Base-by-base conservation (phyloP, 2,113 vertebrate genomes). In the Gyps fulvus region DNA sequence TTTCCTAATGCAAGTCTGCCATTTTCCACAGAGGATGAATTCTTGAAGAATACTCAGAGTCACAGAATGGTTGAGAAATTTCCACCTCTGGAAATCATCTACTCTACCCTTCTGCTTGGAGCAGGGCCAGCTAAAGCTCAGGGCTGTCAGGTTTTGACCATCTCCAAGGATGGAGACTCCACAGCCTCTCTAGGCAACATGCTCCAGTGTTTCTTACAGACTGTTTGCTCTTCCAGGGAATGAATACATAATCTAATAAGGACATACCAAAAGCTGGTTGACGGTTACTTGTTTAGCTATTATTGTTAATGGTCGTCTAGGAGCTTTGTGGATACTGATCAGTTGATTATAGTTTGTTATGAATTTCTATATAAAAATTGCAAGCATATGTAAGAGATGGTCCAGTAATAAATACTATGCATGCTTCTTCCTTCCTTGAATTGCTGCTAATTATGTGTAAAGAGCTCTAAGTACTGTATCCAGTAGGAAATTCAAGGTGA, bases 131-230 rank as follows among this genome's bases (percentile, higher is more conserved):
- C 3, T 54, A 32, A 31, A 91, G 23, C 54, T 52, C 52, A 77
- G 38, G 50, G 50, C 32, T 79, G 9, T 40, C 1, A 2, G n/a
- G 13, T 45, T 72, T 70, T 80, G 65, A 74, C 42, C 12, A 36
- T 57, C 45, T 65, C 25, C 31, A 61, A 25, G 15, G 36, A 58
- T 9, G 15, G 36, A 78, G 15, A 42, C 7, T 49, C 22, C 42
- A 36, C 59, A 66, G 27, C 6, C 45, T n/a, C 42, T 29, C 32
- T 7, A 55, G 16, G 19, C 38, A 67, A 18, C 0, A 0, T 70
- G 16, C 6, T 89, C 27, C 19, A 26, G 17, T 19, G 25, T 7
- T 57, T 71, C 54, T 65, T 29, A 67, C 31, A 59, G 14, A 57
- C 10, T 57, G 6, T 25, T 71, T 87, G 5, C 13, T 76, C 36